phyloP scores from a whole-genome alignment of 2,888 invertebrate species.

The Nineta flava region DNA sequence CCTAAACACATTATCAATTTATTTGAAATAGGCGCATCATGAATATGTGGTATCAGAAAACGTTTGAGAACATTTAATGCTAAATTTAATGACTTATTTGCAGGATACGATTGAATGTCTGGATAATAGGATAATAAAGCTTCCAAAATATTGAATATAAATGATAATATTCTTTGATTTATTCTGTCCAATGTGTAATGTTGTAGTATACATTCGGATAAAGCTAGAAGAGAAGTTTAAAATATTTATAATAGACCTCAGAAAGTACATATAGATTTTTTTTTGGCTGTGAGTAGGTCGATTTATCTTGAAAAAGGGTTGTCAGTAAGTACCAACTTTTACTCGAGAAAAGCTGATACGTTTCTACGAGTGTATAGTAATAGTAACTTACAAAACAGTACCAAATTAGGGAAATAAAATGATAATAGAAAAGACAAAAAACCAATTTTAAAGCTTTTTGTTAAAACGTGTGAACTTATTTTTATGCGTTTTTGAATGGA shows the following conservation, averaged over 20 bases:
- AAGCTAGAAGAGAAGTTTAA: neutral
- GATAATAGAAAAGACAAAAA: too few relatives aligned
- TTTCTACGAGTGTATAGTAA: too few relatives aligned
- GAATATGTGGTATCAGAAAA: slow-evolving; percentile 13
- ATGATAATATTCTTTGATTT: slow-evolving; percentile 8
- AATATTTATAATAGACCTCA: neutral
- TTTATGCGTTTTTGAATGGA: too few relatives aligned
- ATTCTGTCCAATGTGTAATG: neutral
- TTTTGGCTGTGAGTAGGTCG: neutral
- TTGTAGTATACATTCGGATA: neutral
- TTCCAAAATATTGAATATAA: slow-evolving; percentile 8
- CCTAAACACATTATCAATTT: slow-evolving; percentile 25
- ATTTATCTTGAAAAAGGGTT: too few relatives aligned
- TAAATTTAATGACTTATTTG: slow-evolving; percentile 13
- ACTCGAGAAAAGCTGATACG: too few relatives aligned
- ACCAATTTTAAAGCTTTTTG: too few relatives aligned
- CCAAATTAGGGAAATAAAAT: too few relatives aligned
- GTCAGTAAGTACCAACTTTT: too few relatives aligned
- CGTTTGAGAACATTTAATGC: slow-evolving; percentile 15
- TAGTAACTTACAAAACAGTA: too few relatives aligned
- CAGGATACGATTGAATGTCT: slow-evolving; percentile 10
- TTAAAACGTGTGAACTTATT: too few relatives aligned
- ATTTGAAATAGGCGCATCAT: slow-evolving; percentile 22
- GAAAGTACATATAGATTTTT: neutral
- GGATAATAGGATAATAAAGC: neutral